Percentiles rank a stretch among this genome's conserved stretches.
These are phyloP conservation scores for Cheilosia urbana DNA, from an alignment of 2,888 invertebrate species.

Conservation along the genomic window DNA sequence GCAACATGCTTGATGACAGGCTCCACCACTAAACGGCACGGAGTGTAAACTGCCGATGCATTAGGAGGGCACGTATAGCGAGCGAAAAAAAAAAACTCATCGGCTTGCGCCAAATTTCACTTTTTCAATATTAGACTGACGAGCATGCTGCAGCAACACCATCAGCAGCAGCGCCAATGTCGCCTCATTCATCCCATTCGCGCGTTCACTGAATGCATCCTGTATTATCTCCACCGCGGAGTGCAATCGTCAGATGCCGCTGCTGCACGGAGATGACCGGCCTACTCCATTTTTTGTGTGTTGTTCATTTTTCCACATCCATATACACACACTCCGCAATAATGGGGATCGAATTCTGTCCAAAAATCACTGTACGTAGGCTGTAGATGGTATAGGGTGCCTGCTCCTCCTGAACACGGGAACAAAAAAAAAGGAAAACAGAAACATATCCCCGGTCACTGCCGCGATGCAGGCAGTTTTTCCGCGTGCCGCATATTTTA, in stretches of 20 bases:
- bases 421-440: constrained; percentile 40
- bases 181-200: constrained; percentile 79
- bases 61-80: constrained; percentile 50
- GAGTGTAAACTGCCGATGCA: constrained; percentile 68
- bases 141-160: constrained; percentile 47
- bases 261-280: constrained; percentile 69
- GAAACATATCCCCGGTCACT: constrained; percentile 2
- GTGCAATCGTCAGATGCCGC: constrained; percentile 57
- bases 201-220: constrained; percentile 75
- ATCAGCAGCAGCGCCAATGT: constrained; percentile 40
- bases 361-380: constrained; percentile 66
- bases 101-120: constrained; percentile 73
- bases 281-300: constrained; percentile 51
- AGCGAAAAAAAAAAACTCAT: constrained; percentile 47
- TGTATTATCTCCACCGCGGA: constrained; percentile 62
- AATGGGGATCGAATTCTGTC: constrained; percentile 71
- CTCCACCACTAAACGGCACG: constrained; percentile 52
- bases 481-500: constrained; percentile 75
- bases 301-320: constrained; percentile 63
- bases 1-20: constrained; percentile 73
- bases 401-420: neutral
- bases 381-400: neutral
- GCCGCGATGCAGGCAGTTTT: constrained; percentile 55
- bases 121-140: constrained; percentile 72
- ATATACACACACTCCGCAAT: constrained; percentile 56